Percentiles rank a stretch among this genome's conserved stretches.
Evolutionary conservation across 2,888 invertebrate species (phyloP).

Genomic region (Leptodirus hochenwartii): DNA sequence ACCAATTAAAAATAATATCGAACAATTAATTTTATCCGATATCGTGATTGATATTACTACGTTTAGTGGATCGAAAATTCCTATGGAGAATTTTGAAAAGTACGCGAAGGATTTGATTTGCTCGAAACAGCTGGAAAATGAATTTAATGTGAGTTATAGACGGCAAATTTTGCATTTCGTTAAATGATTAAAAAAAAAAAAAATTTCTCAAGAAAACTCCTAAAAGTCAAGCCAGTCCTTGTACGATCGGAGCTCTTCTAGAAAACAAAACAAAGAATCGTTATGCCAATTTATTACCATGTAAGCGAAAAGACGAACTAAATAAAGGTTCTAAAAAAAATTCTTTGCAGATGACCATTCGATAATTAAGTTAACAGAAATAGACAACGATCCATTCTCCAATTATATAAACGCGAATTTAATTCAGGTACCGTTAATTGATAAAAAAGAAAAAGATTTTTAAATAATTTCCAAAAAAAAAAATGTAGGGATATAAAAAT

Average conservation of each 20-base stretch:
- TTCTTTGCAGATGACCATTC: slow-evolving; percentile 32
- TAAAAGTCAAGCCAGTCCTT: slow-evolving; percentile 24
- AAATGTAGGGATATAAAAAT: slow-evolving; percentile 19
- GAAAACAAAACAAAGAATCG: slow-evolving; percentile 28
- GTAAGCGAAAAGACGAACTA: too few species aligned
- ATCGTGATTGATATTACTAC: background rate
- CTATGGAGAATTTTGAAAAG: background rate
- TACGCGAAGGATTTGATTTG: background rate
- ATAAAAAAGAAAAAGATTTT: background rate
- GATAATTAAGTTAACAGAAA: slow-evolving; percentile 24
- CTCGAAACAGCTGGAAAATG: background rate
- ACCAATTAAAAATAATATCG: background rate
- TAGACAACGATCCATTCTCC: slow-evolving; percentile 22
- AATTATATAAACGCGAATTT: slow-evolving; percentile 33
- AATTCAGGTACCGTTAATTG: slow-evolving; percentile 18
- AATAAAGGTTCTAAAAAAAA: too few species aligned
- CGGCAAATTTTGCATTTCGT: background rate
- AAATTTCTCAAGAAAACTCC: slow-evolving; percentile 21
- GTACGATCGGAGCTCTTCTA: slow-evolving; percentile 22
- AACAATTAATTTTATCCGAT: background rate
- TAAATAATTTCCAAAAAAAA: background rate
- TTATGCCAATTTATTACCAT: slow-evolving; percentile 27
- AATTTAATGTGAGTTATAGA: background rate
- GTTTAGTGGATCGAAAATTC: too few species aligned
- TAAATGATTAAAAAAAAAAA: background rate